Evolutionary conservation across 2,113 vertebrate genomes (phyloP), one percentile per base, ranked within the genome.

Genomic region (Chiloscyllium plagiosum): DNA sequence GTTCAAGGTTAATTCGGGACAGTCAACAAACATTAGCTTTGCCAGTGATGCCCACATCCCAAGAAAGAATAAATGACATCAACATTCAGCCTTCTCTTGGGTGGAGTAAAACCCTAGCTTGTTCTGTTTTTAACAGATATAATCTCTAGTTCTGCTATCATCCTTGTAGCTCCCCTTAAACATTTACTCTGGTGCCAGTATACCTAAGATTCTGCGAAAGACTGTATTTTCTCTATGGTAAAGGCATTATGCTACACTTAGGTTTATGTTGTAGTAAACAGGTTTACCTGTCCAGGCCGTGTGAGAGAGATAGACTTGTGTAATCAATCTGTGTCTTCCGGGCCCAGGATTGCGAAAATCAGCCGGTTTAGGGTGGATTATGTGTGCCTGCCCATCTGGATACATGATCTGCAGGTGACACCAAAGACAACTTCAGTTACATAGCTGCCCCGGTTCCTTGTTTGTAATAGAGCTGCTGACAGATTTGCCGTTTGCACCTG

Each of bases 261-360:
- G 56, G 78, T 20, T 83, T 15, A 1, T 42, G n/a, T 37, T n/a
- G 72, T 33, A n/a, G 8, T 17, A 80, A 80, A 17, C 76, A 42
- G 7, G 80, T 47, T 61, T 96, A 99, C 99, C 99, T 97, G 99
- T 99, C 99, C 99, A 99, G 5, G 99, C 99, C 0, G 98, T 98
- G 96, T 99, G 99, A 0, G 99, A 99, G 50, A 99, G 98, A 97
- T 99, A 99, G 85, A 99, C 99, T 97, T 99, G 99, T 33, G 99
- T 99, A 97, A 99, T 99, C 95, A 99, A 98, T 4, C 99, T 96
- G 97, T 99, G 99, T 72, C 99, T 97, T n/a, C 98, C 97, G 0
- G 98, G 99, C 50, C 98, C 99, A 0, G 99, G 99, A 86, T 99
- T 99, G 86, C 99, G 97, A 96, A 99, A 99, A 97, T 99, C 99